Conservation (phyloP, 2,888 invertebrate genomes). For the Biston stratarius region DNA sequence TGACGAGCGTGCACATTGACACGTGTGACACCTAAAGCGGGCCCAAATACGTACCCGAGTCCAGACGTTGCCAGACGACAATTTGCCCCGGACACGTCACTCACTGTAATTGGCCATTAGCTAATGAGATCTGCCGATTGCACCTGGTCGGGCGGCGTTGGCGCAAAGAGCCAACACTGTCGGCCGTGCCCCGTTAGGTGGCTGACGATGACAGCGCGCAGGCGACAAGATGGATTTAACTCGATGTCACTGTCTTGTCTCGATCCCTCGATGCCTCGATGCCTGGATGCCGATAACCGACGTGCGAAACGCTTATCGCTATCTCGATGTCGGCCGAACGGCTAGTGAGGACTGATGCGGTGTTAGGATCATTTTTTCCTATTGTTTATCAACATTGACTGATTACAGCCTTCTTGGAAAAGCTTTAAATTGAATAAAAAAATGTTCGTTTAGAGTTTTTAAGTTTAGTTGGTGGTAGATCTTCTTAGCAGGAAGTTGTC, state of each 20-base stretch:
- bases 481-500: no score
- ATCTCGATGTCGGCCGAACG: conserved; percentile 56
- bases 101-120: conserved; percentile 80
- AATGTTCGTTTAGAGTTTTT: background rate
- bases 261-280: conserved; percentile 31
- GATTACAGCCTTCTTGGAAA: conserved; percentile 5
- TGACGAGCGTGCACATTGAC: conserved; percentile 24
- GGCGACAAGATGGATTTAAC: conserved; percentile 54
- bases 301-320: conserved; percentile 43
- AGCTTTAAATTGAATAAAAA: conserved; percentile 4
- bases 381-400: conserved; percentile 19
- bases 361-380: conserved; percentile 29
- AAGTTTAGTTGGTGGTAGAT: background rate
- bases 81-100: conserved; percentile 82
- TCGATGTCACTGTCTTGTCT: conserved; percentile 45
- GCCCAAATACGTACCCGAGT: conserved; percentile 26
- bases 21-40: conserved; percentile 33
- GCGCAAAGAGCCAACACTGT: conserved; percentile 60
- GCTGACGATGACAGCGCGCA: conserved; percentile 59
- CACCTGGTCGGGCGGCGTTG: conserved; percentile 64
- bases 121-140: conserved; percentile 66
- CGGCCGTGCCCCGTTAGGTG: conserved; percentile 63
- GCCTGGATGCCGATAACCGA: conserved; percentile 40
- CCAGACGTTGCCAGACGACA: conserved; percentile 29
- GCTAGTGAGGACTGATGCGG: conserved; percentile 65